These are phyloP conservation scores for Ectropis grisescens DNA, from an alignment of 1,140 invertebrate genomes.

Conservation along the genomic window DNA sequence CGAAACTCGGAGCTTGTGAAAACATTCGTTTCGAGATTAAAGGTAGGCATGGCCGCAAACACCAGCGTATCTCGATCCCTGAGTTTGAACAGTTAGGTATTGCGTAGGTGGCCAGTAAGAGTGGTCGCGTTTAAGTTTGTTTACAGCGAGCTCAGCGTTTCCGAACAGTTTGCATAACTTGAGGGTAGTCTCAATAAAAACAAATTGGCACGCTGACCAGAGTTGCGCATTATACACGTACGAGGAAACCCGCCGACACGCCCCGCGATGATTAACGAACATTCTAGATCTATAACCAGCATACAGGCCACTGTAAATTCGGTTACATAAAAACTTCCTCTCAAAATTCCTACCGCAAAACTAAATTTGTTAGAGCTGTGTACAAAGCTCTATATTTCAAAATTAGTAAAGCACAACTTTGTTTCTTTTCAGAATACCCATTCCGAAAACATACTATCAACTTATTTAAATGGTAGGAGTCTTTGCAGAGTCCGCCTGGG, in stretches of 20 bases:
- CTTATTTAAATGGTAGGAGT: too few relatives aligned
- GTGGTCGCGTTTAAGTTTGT: conserved; percentile 47
- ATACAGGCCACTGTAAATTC: too few relatives aligned
- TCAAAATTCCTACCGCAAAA: too few relatives aligned
- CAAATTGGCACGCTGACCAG: conserved; percentile 58
- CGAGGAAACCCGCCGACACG: conserved; percentile 56
- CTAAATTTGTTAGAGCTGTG: too few relatives aligned
- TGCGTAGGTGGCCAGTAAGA: not conserved
- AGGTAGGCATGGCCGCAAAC: conserved; percentile 33
- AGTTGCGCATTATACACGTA: conserved; percentile 60
- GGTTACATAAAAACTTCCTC: too few relatives aligned
- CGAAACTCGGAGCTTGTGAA: conserved; percentile 47
- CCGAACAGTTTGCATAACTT: conserved; percentile 61
- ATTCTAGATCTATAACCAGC: too few relatives aligned
- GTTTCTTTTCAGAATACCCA: too few relatives aligned
- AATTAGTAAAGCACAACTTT: too few relatives aligned
- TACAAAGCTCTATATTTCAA: too few relatives aligned
- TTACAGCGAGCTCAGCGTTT: conserved; percentile 59
- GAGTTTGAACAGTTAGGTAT: not conserved
- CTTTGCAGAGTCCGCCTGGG: too few relatives aligned
- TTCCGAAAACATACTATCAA: too few relatives aligned
- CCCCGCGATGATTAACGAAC: conserved; percentile 46
- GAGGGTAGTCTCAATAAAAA: conserved; percentile 66
- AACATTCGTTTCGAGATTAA: conserved; percentile 56
- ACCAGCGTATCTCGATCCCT: conserved; percentile 23